These are phyloP conservation scores for Cherax quadricarinatus DNA, from an alignment of 1,140 invertebrate genomes.

Conservation along the genomic window DNA sequence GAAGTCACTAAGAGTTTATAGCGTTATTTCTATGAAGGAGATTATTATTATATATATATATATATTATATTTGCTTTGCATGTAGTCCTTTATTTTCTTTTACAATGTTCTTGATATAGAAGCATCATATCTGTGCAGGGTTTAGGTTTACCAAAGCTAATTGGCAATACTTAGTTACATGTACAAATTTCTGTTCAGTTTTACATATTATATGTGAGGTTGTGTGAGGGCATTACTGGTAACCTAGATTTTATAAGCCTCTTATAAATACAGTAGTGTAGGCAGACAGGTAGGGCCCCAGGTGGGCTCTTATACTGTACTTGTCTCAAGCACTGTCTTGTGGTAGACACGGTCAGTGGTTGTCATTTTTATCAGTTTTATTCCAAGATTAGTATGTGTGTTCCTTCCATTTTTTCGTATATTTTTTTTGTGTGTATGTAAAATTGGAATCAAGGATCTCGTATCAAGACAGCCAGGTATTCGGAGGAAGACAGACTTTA, in stretches of 20 bases:
- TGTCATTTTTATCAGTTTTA: neutral
- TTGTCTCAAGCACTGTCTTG: neutral
- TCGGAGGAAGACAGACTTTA: neutral
- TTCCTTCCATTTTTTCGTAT: conserved; percentile 6
- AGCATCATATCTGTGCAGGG: conserved; percentile 58
- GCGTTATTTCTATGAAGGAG: conserved; percentile 68
- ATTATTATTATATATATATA: conserved; percentile 62
- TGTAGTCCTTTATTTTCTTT: conserved; percentile 68
- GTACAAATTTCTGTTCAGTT: conserved; percentile 57
- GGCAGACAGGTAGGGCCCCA: neutral
- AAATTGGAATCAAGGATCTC: neutral
- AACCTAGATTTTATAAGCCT: conserved; percentile 7
- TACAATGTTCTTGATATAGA: conserved; percentile 40
- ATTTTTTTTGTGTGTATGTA: too few relatives aligned
- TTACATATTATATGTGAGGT: conserved; percentile 55
- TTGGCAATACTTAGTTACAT: conserved; percentile 59
- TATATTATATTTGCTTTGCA: conserved; percentile 71
- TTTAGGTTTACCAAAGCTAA: conserved; percentile 67
- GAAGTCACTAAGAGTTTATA: conserved; percentile 70
- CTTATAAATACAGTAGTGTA: neutral
- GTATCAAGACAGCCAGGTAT: neutral
- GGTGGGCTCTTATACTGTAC: neutral
- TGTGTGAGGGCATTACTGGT: conserved; percentile 56
- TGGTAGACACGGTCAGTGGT: neutral
- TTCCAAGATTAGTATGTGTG: neutral